phyloP scores from a whole-genome alignment of 1,140 invertebrate species.

The Onthophagus taurus region DNA sequence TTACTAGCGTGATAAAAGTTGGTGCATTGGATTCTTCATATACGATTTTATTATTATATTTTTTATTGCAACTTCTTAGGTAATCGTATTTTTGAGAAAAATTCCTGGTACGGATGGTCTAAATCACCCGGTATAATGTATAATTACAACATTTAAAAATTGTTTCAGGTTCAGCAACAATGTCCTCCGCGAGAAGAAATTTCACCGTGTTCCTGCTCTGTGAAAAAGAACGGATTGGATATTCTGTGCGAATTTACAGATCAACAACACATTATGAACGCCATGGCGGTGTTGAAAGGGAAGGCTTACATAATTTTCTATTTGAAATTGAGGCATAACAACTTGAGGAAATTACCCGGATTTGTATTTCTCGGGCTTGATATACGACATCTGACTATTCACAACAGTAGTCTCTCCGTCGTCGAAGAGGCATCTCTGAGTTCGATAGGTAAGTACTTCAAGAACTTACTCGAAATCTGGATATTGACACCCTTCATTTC shows the following conservation, averaged over 20 bases:
- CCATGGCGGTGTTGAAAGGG: slow-evolving; percentile 67
- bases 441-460: slow-evolving; percentile 67
- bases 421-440: slow-evolving; percentile 75
- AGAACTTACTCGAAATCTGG: no score
- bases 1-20: no score
- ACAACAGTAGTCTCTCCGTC: slow-evolving; percentile 77
- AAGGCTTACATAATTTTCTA: slow-evolving; percentile 73
- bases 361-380: slow-evolving; percentile 80
- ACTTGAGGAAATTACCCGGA: slow-evolving; percentile 68
- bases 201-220: slow-evolving; percentile 65
- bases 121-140: no score
- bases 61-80: no score
- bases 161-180: slow-evolving; percentile 44
- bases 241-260: slow-evolving; percentile 78
- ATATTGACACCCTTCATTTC: no score
- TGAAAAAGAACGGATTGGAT: slow-evolving; percentile 79
- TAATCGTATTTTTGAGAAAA: no score
- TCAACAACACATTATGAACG: slow-evolving; percentile 57
- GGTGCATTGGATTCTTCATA: no score
- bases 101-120: no score
- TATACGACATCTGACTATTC: slow-evolving; percentile 76
- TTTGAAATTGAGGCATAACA: slow-evolving; percentile 74
- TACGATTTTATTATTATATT: no score
- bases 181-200: slow-evolving; percentile 64
- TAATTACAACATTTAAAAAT: no score